Evolutionary conservation across 2,113 vertebrate genomes (phyloP).

Genomic region (Neofelis nebulosa): DNA sequence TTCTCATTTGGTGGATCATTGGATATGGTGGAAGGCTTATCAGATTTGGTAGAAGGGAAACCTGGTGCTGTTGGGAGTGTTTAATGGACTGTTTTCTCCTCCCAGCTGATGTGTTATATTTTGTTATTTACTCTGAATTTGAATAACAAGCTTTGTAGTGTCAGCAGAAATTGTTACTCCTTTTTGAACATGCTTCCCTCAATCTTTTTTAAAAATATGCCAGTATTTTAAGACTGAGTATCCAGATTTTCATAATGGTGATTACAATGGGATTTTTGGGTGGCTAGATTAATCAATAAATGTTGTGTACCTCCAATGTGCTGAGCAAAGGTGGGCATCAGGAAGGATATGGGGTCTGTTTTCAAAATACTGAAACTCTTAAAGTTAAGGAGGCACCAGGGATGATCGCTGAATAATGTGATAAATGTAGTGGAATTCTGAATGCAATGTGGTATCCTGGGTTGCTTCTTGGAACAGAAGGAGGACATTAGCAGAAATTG

Average conservation of each 20-base stretch:
- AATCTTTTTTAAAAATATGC: neutral
- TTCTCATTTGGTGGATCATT: constrained; percentile 52
- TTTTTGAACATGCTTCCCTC: neutral
- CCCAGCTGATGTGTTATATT: neutral
- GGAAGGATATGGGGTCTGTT: neutral
- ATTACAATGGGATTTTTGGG: neutral
- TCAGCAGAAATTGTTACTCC: neutral
- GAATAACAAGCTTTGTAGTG: neutral
- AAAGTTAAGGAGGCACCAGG: neutral
- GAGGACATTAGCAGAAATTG: neutral
- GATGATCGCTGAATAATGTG: neutral
- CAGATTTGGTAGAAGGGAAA: constrained; percentile 63
- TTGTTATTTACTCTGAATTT: constrained; percentile 64
- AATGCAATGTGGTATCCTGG: neutral
- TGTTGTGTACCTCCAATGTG: neutral
- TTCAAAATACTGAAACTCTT: neutral
- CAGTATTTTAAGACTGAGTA: neutral
- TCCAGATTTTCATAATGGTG: neutral
- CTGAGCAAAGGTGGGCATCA: neutral
- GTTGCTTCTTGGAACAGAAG: neutral
- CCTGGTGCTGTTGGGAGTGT: constrained; percentile 52
- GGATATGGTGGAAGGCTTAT: constrained; percentile 51
- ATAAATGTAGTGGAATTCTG: neutral
- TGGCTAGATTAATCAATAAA: neutral
- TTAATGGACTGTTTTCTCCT: neutral